These are phyloP conservation scores for Eueides isabella DNA, from an alignment of 1,140 invertebrate species.

Conservation along the genomic window DNA sequence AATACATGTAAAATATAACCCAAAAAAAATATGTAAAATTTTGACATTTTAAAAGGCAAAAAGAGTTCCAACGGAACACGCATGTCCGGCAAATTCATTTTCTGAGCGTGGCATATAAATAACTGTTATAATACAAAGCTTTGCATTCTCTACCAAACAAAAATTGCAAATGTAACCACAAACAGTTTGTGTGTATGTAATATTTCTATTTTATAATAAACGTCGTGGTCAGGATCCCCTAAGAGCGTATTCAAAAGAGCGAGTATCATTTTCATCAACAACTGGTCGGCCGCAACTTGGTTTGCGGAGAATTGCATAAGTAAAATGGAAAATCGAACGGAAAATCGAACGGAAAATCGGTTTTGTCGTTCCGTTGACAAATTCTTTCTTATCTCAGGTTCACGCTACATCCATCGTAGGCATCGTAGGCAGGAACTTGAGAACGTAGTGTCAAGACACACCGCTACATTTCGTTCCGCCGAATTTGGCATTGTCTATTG, in stretches of 20 bases:
- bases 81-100: slow-evolving; percentile 9
- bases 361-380: too few relatives aligned
- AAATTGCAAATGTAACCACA: slow-evolving; percentile 3
- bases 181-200: background rate
- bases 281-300: background rate
- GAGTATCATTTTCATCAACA: background rate
- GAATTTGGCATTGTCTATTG: too few relatives aligned
- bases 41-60: slow-evolving; percentile 1
- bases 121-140: slow-evolving; percentile 3
- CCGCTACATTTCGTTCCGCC: too few relatives aligned
- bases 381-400: too few relatives aligned
- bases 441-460: too few relatives aligned
- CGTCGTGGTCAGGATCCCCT: background rate
- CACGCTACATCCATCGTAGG: too few relatives aligned
- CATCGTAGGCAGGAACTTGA: too few relatives aligned
- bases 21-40: slow-evolving; percentile 3
- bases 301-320: background rate
- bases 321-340: background rate
- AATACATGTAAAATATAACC: background rate
- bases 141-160: slow-evolving; percentile 5
- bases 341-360: too few relatives aligned
- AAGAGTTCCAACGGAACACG: background rate
- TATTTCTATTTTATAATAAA: slow-evolving; percentile 13
- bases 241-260: background rate
- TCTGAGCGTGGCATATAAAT: background rate